Percentiles rank a stretch among this genome's conserved stretches.
These are phyloP conservation scores for Hydropotes inermis DNA, from an alignment of 2,113 vertebrate species.

Conservation along the genomic window DNA sequence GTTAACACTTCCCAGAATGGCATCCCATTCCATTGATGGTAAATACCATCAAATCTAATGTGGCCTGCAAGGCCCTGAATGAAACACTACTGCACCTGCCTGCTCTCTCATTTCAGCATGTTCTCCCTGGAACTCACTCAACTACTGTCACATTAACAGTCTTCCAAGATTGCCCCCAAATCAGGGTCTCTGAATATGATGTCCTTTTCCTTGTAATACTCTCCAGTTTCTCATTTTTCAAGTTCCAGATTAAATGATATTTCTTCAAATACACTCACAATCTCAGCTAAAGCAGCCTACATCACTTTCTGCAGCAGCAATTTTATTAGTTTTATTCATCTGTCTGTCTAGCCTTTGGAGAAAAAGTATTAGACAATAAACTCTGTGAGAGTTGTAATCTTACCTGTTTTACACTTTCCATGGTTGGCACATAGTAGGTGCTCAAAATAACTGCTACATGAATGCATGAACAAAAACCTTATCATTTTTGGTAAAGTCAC, in stretches of 20 bases:
- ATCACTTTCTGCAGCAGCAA: neutral
- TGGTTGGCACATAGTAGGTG: neutral
- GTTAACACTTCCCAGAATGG: neutral
- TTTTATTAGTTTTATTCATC: neutral
- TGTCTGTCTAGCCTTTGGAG: neutral
- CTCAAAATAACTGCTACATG: neutral
- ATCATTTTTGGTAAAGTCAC: neutral
- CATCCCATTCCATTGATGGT: neutral
- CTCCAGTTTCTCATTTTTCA: neutral
- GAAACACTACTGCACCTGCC: accelerated
- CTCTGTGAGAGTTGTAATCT: neutral
- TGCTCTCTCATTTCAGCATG: neutral
- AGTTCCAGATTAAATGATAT: neutral
- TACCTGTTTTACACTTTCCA: neutral
- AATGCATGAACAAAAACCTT: neutral
- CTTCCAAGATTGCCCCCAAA: neutral
- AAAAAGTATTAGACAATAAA: neutral
- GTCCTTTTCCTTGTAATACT: neutral
- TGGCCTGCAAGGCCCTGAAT: neutral
- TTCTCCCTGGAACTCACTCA: neutral
- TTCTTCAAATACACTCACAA: neutral
- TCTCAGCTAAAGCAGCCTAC: neutral
- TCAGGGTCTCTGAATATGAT: neutral
- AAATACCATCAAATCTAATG: neutral
- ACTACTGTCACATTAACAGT: neutral